Evolutionary conservation across 2,888 invertebrate species (phyloP), one percentile per base, ranked within the genome.

Genomic region (Nemoura dubitans): DNA sequence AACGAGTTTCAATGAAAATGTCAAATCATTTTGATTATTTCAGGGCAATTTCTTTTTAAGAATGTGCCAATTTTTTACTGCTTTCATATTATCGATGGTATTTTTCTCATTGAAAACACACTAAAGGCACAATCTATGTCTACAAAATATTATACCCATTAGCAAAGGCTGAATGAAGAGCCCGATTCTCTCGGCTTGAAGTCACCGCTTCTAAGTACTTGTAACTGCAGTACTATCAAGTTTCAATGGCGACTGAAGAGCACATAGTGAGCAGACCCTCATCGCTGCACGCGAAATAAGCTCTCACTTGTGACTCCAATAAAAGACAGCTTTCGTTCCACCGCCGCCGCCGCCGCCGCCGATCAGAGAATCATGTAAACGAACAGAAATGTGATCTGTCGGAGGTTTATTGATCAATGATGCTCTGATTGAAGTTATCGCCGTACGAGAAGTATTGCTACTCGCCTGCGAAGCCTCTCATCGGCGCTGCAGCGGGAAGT

Each of bases 381-480:
- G 14, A 81, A 1, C 16, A 81, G 81, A 81, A 30, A 81, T 29
- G 30, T 16, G 21, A 81, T 29, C 28, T 81, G 81, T 81, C 28
- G 81, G 10, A 3, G 14, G 59, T 3, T 59, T 59, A 59, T 59
- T 59, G 59, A 59, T 59, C 59, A 59, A 21, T 21, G 21, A 59
- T 21, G 59, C 59, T 59, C 16, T 59, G 59, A 59, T 59, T 59
- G 27, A 76, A 85, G 77, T 28, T 59, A 59, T 43, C 28, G 85
- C 29, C 86, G 76, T 59, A 42, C 28, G 84, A 25, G 28, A 43
- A 84, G 78, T n/a, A 10, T 36, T 36, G 36, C 36, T 36, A 36
- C 87, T 29, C n/a, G 85, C 86, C 29, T n/a, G 83, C 43, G 27
- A 29, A 30, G n/a, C n/a, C n/a, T n/a, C n/a, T n/a, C n/a, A n/a